Base-by-base conservation (phyloP, 2,888 invertebrate species). In the Cerastis rubricosa region DNA sequence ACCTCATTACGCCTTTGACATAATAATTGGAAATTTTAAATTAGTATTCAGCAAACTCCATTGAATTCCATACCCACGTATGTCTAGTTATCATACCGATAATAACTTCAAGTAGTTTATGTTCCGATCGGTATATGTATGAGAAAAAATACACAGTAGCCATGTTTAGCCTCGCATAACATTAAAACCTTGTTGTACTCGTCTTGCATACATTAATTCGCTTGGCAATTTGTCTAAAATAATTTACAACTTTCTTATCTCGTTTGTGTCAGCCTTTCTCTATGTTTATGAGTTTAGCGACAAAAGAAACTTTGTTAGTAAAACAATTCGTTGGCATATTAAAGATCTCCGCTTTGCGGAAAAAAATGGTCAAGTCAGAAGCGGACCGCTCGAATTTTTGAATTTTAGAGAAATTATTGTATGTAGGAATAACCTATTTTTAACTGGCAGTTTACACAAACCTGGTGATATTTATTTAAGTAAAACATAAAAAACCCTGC, bases 201-300 rank as follows among this genome's bases (percentile, higher is more conserved):
- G 3, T 45, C 64, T 61, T 65, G 61, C 45, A 71, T 80, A 71
- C 1, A 71, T 83, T 83, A 75, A 75, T 51, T 49, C 4, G 65
- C 19, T 22, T 22, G 51, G 54, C 67, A 84, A 84, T 86, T 80
- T 73, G 86, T 86, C 74, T 67, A 47, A 66, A 65, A 71, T 77
- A 86, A 80, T 86, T 74, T 80, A 85, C 43, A 49, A 66, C 72
- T 68, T 47, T 78, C 78, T 67, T 85, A 82, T 85, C 83, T 83
- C 25, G 35, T 47, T 43, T 43, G 0, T 3, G 65, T 69, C 71
- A 1, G 51, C 11, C 45, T 76, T 83, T 85, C 73, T 47, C 17
- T 12, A n/a, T 40, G 61, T 86, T 85, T 84, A 86, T 78, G 72
- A 73, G 72, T 71, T 75, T 69, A 17, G 40, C 61, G 7, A 83